phyloP scores from a whole-genome alignment of 1,140 invertebrate genomes.

The Melanaphis sacchari region DNA sequence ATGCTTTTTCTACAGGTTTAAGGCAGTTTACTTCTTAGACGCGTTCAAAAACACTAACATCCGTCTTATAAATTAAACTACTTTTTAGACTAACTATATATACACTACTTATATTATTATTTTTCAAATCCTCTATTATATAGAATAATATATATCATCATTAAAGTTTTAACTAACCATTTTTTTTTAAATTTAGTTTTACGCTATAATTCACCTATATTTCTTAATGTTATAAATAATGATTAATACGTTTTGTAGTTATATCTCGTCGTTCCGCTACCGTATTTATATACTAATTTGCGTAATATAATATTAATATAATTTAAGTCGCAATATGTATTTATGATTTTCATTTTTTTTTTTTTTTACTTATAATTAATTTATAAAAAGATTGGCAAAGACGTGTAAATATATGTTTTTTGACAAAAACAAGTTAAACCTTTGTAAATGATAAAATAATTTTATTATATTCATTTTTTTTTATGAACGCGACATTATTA shows the following conservation, averaged over 20 bases:
- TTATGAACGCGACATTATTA: neutral
- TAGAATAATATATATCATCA: neutral
- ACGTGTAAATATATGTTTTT: neutral
- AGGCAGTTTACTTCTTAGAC: slow-evolving; percentile 53
- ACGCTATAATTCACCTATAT: slow-evolving; percentile 15
- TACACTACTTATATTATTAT: slow-evolving; percentile 6
- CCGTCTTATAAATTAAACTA: slow-evolving; percentile 19
- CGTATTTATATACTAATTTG: neutral
- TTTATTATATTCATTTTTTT: neutral
- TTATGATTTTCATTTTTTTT: slow-evolving; percentile 23
- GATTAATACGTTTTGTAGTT: slow-evolving; percentile 11
- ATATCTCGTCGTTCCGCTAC: neutral
- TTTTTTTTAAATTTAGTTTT: slow-evolving; percentile 11
- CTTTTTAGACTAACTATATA: neutral
- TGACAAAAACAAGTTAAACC: neutral
- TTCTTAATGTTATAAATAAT: slow-evolving; percentile 21
- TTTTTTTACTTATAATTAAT: neutral
- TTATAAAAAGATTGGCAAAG: neutral
- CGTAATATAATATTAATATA: neutral
- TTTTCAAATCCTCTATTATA: slow-evolving; percentile 31
- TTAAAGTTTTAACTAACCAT: slow-evolving; percentile 27
- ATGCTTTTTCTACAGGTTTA: slow-evolving; percentile 57
- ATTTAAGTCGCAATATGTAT: neutral
- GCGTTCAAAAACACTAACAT: slow-evolving; percentile 52
- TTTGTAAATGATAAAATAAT: neutral